Evolutionary conservation across 2,113 vertebrate genomes (phyloP).

Genomic region (Scomber scombrus): DNA sequence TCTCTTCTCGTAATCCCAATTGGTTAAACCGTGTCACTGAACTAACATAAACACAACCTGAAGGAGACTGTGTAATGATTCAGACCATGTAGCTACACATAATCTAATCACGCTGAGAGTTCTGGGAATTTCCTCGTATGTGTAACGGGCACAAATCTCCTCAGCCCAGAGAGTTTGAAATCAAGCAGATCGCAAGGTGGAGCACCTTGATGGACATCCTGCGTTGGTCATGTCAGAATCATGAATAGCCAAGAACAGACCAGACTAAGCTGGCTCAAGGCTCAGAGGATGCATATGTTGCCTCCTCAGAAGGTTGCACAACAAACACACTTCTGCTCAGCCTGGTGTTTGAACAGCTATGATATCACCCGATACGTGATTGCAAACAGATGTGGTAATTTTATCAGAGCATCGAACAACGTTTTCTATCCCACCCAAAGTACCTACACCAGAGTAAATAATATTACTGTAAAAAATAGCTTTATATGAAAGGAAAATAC

Average conservation of each 20-base stretch:
- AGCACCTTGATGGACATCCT: constrained; percentile 54
- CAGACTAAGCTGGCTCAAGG: constrained; percentile 64
- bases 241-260: constrained; percentile 31
- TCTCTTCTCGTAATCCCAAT: not conserved
- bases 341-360: constrained; percentile 61
- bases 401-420: constrained; percentile 51
- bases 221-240: constrained; percentile 49
- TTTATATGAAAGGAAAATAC: not conserved
- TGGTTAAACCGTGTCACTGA: constrained; percentile 29
- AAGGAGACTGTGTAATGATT: constrained; percentile 35
- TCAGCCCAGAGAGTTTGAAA: constrained; percentile 46
- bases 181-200: constrained; percentile 59
- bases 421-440: not conserved
- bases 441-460: not conserved
- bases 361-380: constrained; percentile 74
- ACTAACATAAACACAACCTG: constrained; percentile 42
- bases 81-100: constrained; percentile 28
- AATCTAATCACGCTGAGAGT: constrained; percentile 51
- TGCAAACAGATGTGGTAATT: constrained; percentile 75
- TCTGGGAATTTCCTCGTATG: constrained; percentile 29
- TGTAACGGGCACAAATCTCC: constrained; percentile 11
- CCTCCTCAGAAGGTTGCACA: constrained; percentile 48
- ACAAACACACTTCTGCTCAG: constrained; percentile 54
- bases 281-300: constrained; percentile 66
- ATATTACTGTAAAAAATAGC: not conserved